Percentiles rank a stretch among this genome's conserved stretches.
Conservation (phyloP, 1,140 invertebrate genomes). For the Drosophila bocki region DNA sequence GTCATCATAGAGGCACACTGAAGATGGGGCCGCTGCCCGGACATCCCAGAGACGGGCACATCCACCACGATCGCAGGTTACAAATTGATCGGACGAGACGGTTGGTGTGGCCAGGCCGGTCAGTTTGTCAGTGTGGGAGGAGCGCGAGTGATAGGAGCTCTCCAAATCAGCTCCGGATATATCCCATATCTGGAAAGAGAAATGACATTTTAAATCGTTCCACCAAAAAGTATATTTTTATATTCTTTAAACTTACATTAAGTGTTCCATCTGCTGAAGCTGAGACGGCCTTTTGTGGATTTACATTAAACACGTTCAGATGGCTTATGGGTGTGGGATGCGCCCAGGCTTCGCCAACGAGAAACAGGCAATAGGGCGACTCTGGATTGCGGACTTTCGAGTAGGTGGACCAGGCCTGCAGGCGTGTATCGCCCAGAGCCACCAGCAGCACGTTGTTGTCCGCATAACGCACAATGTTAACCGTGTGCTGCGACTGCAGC, state of each 20-base stretch:
- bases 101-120: conserved; percentile 56
- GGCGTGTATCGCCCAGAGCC: conserved; percentile 54
- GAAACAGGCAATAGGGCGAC: conserved; percentile 52
- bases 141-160: conserved; percentile 39
- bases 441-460: conserved; percentile 60
- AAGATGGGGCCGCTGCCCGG: conserved; percentile 49
- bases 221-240: neutral
- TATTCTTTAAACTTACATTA: conserved; percentile 33
- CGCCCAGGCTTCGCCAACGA: conserved; percentile 52
- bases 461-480: conserved; percentile 64
- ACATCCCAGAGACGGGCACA: conserved; percentile 65
- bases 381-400: conserved; percentile 50
- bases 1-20: conserved; percentile 54
- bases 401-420: conserved; percentile 73
- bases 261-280: conserved; percentile 51
- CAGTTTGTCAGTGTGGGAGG: conserved; percentile 51
- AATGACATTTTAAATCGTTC: neutral
- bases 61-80: conserved; percentile 72
- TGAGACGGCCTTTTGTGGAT: conserved; percentile 36
- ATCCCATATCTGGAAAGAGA: conserved; percentile 57
- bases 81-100: conserved; percentile 16
- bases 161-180: conserved; percentile 57
- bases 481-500: conserved; percentile 56
- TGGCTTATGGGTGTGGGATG: conserved; percentile 65
- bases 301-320: conserved; percentile 47